A percentile compares a stretch with the other conserved stretches of the same genome.
Evolutionary conservation across 2,113 vertebrate genomes (phyloP).

Genomic region (Rhinolophus ferrumequinum): DNA sequence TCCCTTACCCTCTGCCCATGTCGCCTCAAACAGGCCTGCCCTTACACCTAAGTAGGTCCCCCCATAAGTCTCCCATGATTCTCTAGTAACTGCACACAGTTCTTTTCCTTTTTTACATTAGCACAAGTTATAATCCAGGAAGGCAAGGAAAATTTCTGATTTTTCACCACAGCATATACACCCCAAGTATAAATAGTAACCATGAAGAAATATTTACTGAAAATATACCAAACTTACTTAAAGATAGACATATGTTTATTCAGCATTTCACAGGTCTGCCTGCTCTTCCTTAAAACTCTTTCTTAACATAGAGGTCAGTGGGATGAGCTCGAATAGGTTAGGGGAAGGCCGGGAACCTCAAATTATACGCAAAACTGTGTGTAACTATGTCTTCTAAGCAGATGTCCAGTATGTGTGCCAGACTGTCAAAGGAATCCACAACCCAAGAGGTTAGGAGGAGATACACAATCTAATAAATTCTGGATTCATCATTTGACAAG

Average conservation of each 20-base stretch:
- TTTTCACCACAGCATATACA: not conserved
- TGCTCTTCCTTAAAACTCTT: not conserved
- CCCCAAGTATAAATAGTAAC: not conserved
- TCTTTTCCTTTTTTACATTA: constrained; percentile 19
- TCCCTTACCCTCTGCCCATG: too few relatives aligned
- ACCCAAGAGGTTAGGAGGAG: not conserved
- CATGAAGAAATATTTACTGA: not conserved
- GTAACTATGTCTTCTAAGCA: constrained; percentile 35
- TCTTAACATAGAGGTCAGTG: not conserved
- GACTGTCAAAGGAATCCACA: constrained; percentile 46
- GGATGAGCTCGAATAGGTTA: not conserved
- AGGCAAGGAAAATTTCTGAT: not conserved
- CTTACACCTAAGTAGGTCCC: not conserved
- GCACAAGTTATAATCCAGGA: not conserved
- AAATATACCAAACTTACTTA: constrained; percentile 26
- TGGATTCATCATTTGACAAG: constrained; percentile 7
- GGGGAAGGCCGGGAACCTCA: not conserved
- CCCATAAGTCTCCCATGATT: not conserved
- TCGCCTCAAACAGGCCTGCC: not conserved
- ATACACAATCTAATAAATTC: not conserved
- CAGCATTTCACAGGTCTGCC: not conserved
- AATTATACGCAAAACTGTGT: constrained; percentile 8
- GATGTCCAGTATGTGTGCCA: not conserved
- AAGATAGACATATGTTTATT: not conserved
- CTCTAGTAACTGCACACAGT: not conserved